Evolutionary conservation across 2,797 vertebrate species (phyloP).

Genomic region (Catostomus latipinnis): DNA sequence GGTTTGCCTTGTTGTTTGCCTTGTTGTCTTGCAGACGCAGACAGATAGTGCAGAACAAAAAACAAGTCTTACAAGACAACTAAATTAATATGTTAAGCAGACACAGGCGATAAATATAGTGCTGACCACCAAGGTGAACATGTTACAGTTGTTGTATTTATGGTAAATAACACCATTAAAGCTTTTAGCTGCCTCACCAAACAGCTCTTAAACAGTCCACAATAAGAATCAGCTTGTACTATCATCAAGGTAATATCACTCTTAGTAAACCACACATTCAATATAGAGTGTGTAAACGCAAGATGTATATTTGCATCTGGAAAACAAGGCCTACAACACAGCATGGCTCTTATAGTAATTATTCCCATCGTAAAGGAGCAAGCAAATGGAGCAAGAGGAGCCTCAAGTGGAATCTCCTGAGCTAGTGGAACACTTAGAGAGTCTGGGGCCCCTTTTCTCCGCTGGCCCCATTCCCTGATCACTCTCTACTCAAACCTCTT

Average conservation of each 20-base stretch:
- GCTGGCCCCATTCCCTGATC: conserved; percentile 7
- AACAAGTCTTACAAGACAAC: neutral
- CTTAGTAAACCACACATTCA: conserved; percentile 4
- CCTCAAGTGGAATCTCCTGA: conserved; percentile 10
- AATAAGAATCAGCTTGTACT: neutral
- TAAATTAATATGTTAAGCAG: neutral
- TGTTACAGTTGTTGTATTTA: conserved; percentile 2
- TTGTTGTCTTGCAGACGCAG: too few relatives aligned
- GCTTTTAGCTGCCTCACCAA: conserved; percentile 1
- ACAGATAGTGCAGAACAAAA: neutral
- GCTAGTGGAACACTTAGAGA: conserved; percentile 19
- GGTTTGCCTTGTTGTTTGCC: too few relatives aligned
- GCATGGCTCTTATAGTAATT: conserved; percentile 5
- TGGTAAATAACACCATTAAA: neutral
- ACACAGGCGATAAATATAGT: neutral
- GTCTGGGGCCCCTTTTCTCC: conserved; percentile 34
- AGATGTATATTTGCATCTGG: conserved; percentile 31
- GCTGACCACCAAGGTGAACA: neutral
- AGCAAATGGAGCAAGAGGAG: conserved; percentile 22
- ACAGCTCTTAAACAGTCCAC: neutral
- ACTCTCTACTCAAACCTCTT: conserved; percentile 22
- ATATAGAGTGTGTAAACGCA: conserved; percentile 1
- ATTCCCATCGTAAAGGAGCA: neutral
- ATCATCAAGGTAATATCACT: neutral
- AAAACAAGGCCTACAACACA: conserved; percentile 1